A percentile compares a stretch with the other conserved stretches of the same genome.
These are phyloP conservation scores for Eonycteris spelaea DNA, from an alignment of 2,113 vertebrate genomes.

Conservation along the genomic window DNA sequence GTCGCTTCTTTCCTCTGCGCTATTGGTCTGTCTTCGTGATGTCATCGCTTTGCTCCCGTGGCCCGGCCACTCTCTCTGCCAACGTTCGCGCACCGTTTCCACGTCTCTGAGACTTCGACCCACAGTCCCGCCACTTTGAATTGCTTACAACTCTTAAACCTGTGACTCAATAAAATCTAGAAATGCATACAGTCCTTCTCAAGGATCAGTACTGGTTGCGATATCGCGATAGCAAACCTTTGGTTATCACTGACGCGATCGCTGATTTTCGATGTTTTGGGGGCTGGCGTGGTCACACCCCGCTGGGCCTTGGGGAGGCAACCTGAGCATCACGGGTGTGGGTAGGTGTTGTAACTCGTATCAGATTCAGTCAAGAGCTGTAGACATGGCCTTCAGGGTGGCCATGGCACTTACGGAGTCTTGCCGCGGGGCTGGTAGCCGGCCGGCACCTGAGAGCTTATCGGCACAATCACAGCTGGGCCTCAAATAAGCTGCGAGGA, in stretches of 20 bases:
- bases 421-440: fast-evolving
- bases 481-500: background rate
- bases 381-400: no score
- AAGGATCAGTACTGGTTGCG: background rate
- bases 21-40: background rate
- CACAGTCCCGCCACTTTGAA: background rate
- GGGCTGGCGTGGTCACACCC: no score
- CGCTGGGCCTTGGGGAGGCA: background rate
- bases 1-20: background rate
- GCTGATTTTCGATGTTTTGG: background rate
- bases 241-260: background rate
- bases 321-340: fast-evolving
- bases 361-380: background rate
- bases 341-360: background rate
- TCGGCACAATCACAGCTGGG: no score
- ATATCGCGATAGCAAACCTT: no score
- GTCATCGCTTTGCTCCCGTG: background rate
- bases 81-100: background rate
- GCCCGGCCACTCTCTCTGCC: background rate
- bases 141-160: background rate
- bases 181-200: background rate
- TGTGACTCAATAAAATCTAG: background rate
- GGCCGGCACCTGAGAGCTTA: background rate
- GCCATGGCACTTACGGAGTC: background rate
- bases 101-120: background rate